phyloP scores from a whole-genome alignment of 2,888 invertebrate genomes.

The Papilio elwesi region DNA sequence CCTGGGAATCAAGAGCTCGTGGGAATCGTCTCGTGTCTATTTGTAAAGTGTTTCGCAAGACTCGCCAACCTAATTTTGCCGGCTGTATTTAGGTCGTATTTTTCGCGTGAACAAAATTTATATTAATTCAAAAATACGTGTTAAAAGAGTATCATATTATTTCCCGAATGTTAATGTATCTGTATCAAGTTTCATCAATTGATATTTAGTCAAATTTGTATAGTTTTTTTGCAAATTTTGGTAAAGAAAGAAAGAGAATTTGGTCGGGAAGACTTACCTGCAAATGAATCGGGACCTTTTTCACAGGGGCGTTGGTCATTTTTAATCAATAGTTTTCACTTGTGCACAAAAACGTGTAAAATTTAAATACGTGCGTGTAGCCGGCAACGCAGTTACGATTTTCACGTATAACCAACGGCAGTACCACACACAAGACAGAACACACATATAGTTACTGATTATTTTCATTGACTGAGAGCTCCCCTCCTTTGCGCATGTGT shows the following conservation, averaged over 20 bases:
- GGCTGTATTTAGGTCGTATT: slow-evolving; percentile 36
- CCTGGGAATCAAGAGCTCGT: slow-evolving; percentile 38
- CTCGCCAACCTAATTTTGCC: slow-evolving; percentile 40
- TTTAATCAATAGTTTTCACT: slow-evolving; percentile 67
- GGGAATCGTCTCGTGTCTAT: slow-evolving; percentile 35
- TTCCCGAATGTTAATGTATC: neutral
- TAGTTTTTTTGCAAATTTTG: slow-evolving; percentile 1
- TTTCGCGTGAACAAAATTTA: slow-evolving; percentile 33
- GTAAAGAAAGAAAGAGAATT: no score
- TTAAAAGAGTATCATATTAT: neutral
- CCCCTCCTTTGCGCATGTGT: slow-evolving; percentile 78
- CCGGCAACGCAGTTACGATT: slow-evolving; percentile 61
- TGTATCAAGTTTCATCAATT: no score
- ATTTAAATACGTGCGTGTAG: slow-evolving; percentile 56
- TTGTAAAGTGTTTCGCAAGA: slow-evolving; percentile 39
- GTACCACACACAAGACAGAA: slow-evolving; percentile 41
- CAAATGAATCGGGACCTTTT: slow-evolving; percentile 97
- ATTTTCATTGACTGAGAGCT: slow-evolving; percentile 69
- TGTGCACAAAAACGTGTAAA: slow-evolving; percentile 70
- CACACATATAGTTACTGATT: slow-evolving; percentile 53
- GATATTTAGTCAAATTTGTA: neutral
- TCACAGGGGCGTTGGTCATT: slow-evolving; percentile 91
- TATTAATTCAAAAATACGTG: neutral
- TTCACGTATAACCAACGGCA: slow-evolving; percentile 51
- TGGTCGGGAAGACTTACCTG: slow-evolving; percentile 89